Base-by-base conservation (phyloP, 2,888 invertebrate genomes). In the Dromius quadrimaculatus region DNA sequence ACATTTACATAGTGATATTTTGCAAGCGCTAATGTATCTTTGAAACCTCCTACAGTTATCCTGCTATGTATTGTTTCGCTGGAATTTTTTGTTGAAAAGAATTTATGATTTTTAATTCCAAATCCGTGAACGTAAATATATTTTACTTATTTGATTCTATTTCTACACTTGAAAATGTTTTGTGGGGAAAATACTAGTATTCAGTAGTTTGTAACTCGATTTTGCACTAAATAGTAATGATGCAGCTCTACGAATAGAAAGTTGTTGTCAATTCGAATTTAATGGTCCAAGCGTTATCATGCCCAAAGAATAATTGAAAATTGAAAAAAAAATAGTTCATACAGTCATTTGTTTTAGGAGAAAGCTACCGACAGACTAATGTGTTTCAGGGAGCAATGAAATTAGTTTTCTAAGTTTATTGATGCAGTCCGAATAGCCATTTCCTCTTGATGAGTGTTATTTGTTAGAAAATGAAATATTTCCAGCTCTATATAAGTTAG, bases 31-130 rank as follows among this genome's bases (percentile, higher is more conserved):
- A 66, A 66, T 66, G 66, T 41, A 54, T 57, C 66, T 57, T 66
- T 66, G 54, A 66, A 66, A 66, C 57, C 66, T 66, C 57, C 50
- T 41, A 66, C 32, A 57, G 54, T 57, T 54, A 66, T 66, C 66
- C 34, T n/a, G 15, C 19, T 17, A 57, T 38, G 38, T 66, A 65
- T 65, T 65, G 65, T 66, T 54, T 13, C 11, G 15, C 22, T 34
- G 38, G 23, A 34, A 32, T 23, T 66, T 66, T 50, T 54, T 36
- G 54, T 63, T 54, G 41, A 28, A 41, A 65, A 50, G 50, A 66
- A 66, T 66, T 66, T 66, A 66, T 66, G 66, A 47, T 54, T 66
- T 66, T 66, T 66, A 66, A 66, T 66, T 66, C 57, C 57, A 66
- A 54, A 66, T 66, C 50, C 66, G 28, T 23, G 38, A 32, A 54